phyloP scores from a whole-genome alignment of 2,113 vertebrate species.

The Lampris megalopsis region DNA sequence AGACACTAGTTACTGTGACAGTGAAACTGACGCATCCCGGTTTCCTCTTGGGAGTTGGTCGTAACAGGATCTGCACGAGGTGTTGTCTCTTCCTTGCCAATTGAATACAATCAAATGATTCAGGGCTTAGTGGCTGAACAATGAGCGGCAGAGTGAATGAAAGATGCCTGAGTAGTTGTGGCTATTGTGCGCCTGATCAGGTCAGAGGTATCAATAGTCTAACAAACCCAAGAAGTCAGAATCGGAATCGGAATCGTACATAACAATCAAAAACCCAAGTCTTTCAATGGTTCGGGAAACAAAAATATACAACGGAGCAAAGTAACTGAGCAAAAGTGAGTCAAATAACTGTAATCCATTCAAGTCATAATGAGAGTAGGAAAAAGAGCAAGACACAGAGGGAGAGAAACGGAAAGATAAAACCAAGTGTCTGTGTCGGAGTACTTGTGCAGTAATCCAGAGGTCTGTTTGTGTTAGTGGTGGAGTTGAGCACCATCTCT shows the following conservation, averaged over 20 bases:
- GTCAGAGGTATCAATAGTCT: slow-evolving; percentile 73
- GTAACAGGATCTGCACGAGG: slow-evolving; percentile 42
- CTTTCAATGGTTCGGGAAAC: slow-evolving; percentile 54
- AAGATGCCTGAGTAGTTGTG: slow-evolving; percentile 78
- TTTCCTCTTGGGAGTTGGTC: slow-evolving; percentile 30
- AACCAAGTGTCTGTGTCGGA: slow-evolving; percentile 46
- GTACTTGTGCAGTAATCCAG: slow-evolving; percentile 65
- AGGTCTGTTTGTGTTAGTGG: slow-evolving; percentile 74
- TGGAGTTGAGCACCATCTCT: slow-evolving; percentile 73
- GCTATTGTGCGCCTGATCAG: slow-evolving; percentile 73
- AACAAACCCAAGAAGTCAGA: slow-evolving; percentile 52
- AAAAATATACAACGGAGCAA: slow-evolving; percentile 67
- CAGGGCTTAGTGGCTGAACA: slow-evolving; percentile 69
- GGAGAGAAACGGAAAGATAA: slow-evolving; percentile 50
- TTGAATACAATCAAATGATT: slow-evolving; percentile 74
- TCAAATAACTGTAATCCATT: slow-evolving; percentile 42
- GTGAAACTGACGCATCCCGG: slow-evolving; percentile 27
- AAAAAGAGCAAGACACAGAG: slow-evolving; percentile 40
- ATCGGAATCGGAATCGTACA: slow-evolving; percentile 10
- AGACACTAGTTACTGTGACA: not conserved
- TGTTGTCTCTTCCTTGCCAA: slow-evolving; percentile 43
- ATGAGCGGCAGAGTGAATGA: slow-evolving; percentile 74
- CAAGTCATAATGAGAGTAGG: slow-evolving; percentile 25
- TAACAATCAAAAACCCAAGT: slow-evolving; percentile 34
- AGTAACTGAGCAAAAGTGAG: slow-evolving; percentile 23